Evolutionary conservation across 1,140 invertebrate species (phyloP), one percentile per base, ranked within the genome.

Genomic region (Eumaeus atala): DNA sequence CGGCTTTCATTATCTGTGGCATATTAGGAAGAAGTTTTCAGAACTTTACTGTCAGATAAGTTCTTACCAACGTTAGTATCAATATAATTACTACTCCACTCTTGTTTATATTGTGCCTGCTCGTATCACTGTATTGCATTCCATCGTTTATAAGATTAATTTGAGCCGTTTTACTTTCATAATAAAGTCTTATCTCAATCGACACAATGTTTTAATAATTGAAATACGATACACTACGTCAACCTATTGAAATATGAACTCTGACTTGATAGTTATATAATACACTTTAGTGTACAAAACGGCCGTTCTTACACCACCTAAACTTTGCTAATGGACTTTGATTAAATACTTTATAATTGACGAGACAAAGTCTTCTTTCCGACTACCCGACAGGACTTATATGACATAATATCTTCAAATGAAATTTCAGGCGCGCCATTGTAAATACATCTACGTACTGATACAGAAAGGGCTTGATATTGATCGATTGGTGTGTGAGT

Each of bases 361-460:
- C 50, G 51, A 18, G 40, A 51, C 60, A 80, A 51, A 68, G 77
- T 77, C 53, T 62, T 61, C 59, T 74, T 78, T 79, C 36, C 61
- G 57, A 60, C 57, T 55, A 64, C 60, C 49, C 11, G 11, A 18
- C 33, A 54, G 53, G 38, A 59, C 63, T 54, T 51, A 64, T 77
- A 62, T 73, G 70, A 70, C 60, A 61, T 74, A 77, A 74, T 62
- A 59, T 17, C 61, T 67, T 59, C 49, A 59, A 66, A 72, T 72
- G 64, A 74, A 54, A 54, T 68, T 72, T 72, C 64, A 77, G 72
- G 80, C 77, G 77, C 74, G 77, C 75, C 75, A 79, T 70, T 75
- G 54, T 67, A 63, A 62, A 72, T 72, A 72, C 58, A 57, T 56
- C 55, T 50, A 50, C 48, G 37, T 59, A 37, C 16, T 54, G 37